Base-by-base conservation (phyloP, 2,797 vertebrate genomes). In the Argya squamiceps region DNA sequence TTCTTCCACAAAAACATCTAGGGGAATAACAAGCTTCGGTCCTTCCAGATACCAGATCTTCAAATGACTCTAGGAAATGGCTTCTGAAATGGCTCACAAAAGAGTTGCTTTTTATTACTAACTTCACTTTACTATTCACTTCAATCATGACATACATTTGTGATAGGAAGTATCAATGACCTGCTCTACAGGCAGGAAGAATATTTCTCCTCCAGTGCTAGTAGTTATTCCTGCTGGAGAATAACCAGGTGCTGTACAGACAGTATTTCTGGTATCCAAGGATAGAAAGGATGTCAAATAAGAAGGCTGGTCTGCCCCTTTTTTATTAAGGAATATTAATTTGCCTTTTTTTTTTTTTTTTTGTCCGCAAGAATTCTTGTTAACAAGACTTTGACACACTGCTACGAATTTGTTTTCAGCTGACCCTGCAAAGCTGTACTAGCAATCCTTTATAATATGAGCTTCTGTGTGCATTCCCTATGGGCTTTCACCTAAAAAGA, bases 401-500 rank as follows among this genome's bases (percentile, higher is more conserved):
- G 15, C 5, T 64, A 81, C 2, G 4, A 39, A 68, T 78, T 74
- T 74, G 7, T 73, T 92, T 89, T 62, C 14, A 39, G 23, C 10
- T 79, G 63, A 76, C 41, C n/a, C 21, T 84, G 59, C 15, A 95
- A 76, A 92, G 47, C 24, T 55, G 11, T 49, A 16, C 15, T 34
- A 76, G 4, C 36, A 89, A 47, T 36, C 32, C 17, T 32, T 49
- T 88, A 37, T 18, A 47, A 68, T 19, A 49, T 16, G 22, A 68
- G 12, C 23, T 69, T 60, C 50, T 73, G 23, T 73, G 23, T 26
- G 10, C 23, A 65, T 76, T 89, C 21, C 44, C 39, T 2, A 0
- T 24, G 21, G 30, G 19, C 8, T 91, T 88, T 76, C 60, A 84
- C 56, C 32, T 85, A 77, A 76, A n/a, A 85, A 73, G 78, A 85